Conservation (phyloP, 1,140 invertebrate genomes). For the Scaptodrosophila lebanonensis region DNA sequence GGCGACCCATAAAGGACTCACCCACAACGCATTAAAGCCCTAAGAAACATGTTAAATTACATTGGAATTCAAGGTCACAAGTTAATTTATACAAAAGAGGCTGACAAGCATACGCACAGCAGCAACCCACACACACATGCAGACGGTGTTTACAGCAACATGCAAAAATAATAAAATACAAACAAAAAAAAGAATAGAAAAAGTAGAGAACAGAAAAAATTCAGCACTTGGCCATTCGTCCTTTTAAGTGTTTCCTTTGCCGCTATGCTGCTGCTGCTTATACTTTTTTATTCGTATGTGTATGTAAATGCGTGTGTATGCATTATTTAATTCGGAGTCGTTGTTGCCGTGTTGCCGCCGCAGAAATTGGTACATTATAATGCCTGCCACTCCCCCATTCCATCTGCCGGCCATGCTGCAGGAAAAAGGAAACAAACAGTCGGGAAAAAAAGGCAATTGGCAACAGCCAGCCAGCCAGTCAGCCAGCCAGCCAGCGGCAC, state of each 20-base stretch:
- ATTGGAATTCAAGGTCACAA: constrained; percentile 58
- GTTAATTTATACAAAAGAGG: constrained; percentile 59
- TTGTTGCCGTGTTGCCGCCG: no score
- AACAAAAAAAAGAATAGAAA: neutral
- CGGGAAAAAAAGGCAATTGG: constrained; percentile 56
- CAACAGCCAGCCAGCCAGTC: constrained; percentile 66
- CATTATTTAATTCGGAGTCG: constrained; percentile 22
- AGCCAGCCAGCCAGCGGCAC: no score
- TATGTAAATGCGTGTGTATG: constrained; percentile 8
- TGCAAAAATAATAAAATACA: constrained; percentile 12
- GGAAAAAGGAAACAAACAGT: constrained; percentile 44
- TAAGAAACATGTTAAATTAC: constrained; percentile 50
- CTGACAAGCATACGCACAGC: constrained; percentile 29
- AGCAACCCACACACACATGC: constrained; percentile 14
- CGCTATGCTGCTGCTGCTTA: constrained; percentile 5
- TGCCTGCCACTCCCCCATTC: neutral
- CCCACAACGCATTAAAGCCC: constrained; percentile 54
- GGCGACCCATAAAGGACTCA: neutral
- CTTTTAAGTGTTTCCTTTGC: constrained; percentile 23
- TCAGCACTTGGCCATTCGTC: no score
- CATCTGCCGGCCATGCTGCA: constrained; percentile 1
- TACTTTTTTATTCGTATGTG: constrained; percentile 7
- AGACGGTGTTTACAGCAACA: no score
- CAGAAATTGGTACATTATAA: no score
- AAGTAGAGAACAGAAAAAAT: no score